Base-by-base conservation (phyloP, 2,113 vertebrate genomes). In the Empidonax traillii region DNA sequence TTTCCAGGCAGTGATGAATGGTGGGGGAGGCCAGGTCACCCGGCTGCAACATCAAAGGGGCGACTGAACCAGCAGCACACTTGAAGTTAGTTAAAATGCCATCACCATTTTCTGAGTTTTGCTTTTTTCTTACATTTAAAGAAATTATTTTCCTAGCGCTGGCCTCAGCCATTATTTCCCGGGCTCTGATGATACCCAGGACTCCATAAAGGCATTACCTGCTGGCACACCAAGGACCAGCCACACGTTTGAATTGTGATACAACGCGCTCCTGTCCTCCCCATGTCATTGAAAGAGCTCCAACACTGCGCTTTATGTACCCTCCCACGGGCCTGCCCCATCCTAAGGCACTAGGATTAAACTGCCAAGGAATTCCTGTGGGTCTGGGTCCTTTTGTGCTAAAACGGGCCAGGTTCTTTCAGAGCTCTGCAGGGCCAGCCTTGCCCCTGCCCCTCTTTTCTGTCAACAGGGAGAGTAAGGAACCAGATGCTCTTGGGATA, bases 71-170 rank as follows among this genome's bases (percentile, higher is more conserved):
- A 93, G 92, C 80, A 90, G 92, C 90, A 93, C 94, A 94, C 93
- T 96, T 94, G 88, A 97, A 96, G 91, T 96, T 95, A 93, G 92
- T 95, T 95, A 95, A 95, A 96, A 96, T 92, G 85, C 94, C 86
- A 86, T 81, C 52, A 86, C 89, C 77, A 76, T 92, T 94, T 92
- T 94, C 83, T n/a, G 91, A 67, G 86, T 55, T 93, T 88, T 81
- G 67, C 65, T 93, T 97, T 96, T 87, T 92, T 90, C 90, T 95
- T 93, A 93, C 90, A 88, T 86, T 96, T 95, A 74, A 95, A 93
- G 89, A 97, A 96, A 95, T 94, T 92, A 69, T 86, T 94, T 89
- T 71, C 90, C 81, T 33, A 81, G 86, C 5, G 3, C 94, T 92
- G 75, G 76, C 75, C 90, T 86, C 95, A 89, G 80, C 89, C 78